Conservation (phyloP, 2,888 invertebrate species). For the Callyntrura guangdongensis region DNA sequence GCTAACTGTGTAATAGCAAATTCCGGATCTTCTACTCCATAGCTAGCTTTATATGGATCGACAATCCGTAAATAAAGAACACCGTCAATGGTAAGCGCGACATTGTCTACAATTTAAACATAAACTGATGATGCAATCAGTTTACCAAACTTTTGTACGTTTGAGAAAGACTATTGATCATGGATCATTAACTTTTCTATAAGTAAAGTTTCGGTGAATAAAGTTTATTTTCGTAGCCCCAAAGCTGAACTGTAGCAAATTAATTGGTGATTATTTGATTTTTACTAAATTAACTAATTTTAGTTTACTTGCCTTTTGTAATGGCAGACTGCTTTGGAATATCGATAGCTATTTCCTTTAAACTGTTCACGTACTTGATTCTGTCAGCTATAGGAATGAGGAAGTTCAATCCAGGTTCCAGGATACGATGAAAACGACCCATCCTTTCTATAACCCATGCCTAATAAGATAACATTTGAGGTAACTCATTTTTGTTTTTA, state of each 20-base stretch:
- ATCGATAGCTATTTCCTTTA: conserved; percentile 99
- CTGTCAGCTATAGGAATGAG: conserved; percentile 96
- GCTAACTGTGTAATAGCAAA: conserved; percentile 99
- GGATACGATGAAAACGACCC: conserved; percentile 97
- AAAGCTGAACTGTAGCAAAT: too few species aligned
- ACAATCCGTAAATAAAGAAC: conserved; percentile 97
- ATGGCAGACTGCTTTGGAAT: conserved; percentile 99
- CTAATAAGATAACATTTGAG: conserved; percentile 87
- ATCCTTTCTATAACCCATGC: conserved; percentile 99
- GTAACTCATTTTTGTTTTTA: not conserved
- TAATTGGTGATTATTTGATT: too few species aligned
- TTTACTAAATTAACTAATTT: not conserved
- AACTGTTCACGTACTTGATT: conserved; percentile 98
- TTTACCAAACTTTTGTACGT: too few species aligned
- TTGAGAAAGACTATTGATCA: too few species aligned
- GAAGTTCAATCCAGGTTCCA: conserved; percentile 98
- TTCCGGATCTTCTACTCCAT: conserved; percentile 96
- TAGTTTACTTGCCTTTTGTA: conserved; percentile 89
- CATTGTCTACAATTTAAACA: conserved; percentile 91
- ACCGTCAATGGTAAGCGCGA: conserved; percentile 98
- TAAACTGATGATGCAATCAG: too few species aligned
- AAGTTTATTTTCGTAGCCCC: too few species aligned
- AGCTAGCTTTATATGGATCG: conserved; percentile 97
- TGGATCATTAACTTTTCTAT: too few species aligned
- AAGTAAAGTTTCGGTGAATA: too few species aligned